Percentiles rank a stretch among this genome's conserved stretches.
Conservation (phyloP, 2,888 invertebrate genomes). For the Caenorhabditis becei region DNA sequence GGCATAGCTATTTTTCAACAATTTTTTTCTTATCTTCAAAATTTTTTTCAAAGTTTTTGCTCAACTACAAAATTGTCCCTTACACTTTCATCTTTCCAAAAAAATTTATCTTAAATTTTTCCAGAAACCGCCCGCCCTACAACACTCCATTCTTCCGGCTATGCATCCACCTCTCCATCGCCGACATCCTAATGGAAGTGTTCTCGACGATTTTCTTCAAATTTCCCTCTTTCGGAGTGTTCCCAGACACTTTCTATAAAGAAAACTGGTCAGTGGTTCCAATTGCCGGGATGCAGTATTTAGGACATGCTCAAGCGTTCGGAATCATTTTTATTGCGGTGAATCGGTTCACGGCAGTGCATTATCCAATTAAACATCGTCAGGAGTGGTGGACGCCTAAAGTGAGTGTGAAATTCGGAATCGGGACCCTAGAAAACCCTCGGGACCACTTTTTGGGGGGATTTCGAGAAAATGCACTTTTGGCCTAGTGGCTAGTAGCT, state of each 20-base stretch:
- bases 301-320: constrained; percentile 74
- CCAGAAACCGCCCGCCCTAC: constrained; percentile 66
- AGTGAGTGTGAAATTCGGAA: constrained; percentile 27
- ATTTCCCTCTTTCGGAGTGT: constrained; percentile 71
- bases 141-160: constrained; percentile 72
- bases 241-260: constrained; percentile 64
- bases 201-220: constrained; percentile 74
- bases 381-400: constrained; percentile 71
- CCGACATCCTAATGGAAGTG: constrained; percentile 71
- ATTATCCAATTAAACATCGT: constrained; percentile 71
- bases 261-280: constrained; percentile 70
- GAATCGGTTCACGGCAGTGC: constrained; percentile 74
- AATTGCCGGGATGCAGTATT: constrained; percentile 71
- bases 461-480: neutral
- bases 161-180: constrained; percentile 73
- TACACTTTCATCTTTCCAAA: too few relatives aligned
- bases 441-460: too few relatives aligned
- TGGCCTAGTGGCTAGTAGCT: neutral
- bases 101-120: too few relatives aligned
- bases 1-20: too few relatives aligned
- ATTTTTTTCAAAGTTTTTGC: too few relatives aligned
- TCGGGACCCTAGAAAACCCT: neutral
- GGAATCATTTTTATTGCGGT: constrained; percentile 73
- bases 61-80: too few relatives aligned
- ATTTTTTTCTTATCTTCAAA: too few relatives aligned